Base-by-base conservation (phyloP, 1,140 invertebrate genomes). In the Diabrotica virgifera region DNA sequence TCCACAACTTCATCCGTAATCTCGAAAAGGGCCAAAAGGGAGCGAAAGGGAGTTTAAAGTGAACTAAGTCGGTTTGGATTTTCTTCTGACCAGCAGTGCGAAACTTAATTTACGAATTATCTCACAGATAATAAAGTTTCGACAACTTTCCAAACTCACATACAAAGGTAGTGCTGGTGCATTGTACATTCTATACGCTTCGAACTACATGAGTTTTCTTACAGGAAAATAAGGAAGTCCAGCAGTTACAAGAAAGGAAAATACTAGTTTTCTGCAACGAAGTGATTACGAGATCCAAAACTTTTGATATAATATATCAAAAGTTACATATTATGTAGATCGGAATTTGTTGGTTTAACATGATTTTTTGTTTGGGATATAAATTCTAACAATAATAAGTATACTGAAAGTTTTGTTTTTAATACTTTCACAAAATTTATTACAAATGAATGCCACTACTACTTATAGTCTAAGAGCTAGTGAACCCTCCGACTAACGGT, bases 41-140 rank as follows among this genome's bases (percentile, higher is more conserved):
- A 38, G 46, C 35, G 46, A 50, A 36, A 24, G 53, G 35, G 9
- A 62, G 14, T 54, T 54, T 36, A 62, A 53, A 62, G 36, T 62
- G 61, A 53, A 52, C 11, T 24, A n/a, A 56, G 61, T 55, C 36
- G n/a, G 6, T 50, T 59, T 37, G 56, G 10, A 50, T 36, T 59
- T 59, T 59, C 61, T 62, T 62, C 61, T 62, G 61, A 62, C 61
- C 61, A 62, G 36, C 36, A 40, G 52, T 55, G 52, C 61, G 61
- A 62, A 62, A 62, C 61, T 62, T 62, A 62, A 62, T 62, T 62
- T 62, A 52, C 52, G 61, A 54, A 62, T 62, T 62, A 62, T 62
- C 61, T 56, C n/a, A 13, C 35, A 62, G 61, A 62, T 62, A 62
- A 62, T 62, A 37, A 62, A 62, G 61, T 62, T 62, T 50, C 40